Base-by-base conservation (phyloP, 2,113 vertebrate species). In the Microcebus tavaratra region DNA sequence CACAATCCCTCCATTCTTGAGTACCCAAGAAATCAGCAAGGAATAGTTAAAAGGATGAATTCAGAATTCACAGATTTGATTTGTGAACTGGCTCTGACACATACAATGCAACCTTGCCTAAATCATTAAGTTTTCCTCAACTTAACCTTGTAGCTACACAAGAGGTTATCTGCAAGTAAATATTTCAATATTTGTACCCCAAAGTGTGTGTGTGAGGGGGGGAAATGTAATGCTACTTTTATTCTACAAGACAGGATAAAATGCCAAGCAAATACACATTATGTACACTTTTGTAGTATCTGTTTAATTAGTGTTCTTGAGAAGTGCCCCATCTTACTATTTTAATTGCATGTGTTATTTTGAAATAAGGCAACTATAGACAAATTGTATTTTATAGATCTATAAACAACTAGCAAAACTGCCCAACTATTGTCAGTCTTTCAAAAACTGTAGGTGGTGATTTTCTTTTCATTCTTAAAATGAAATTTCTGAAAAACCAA, bases 401-500 rank as follows among this genome's bases (percentile, higher is more conserved):
- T 36, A 13, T 18, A 93, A 95, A 59, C 78, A 90, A 67, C 10
- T n/a, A 90, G 27, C 45, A 82, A 88, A 95, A 90, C n/a, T 53
- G 5, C 23, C 59, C n/a, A 90, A 85, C 17, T 81, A 7, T 36
- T 8, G 12, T 80, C 25, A 84, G 42, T 55, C 21, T 95, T n/a
- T 10, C 68, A 27, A 67, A 73, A 93, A 55, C 2, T 3, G 10
- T 61, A 80, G 12, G 3, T 50, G 21, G 8, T 53, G 17, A 42
- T 70, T 81, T 85, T 55, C 6, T 85, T 79, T 57, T 3, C 8
- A 50, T 89, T 88, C 70, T 79, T 73, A 0, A 9, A 88, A 91
- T 78, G 48, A 42, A 68, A 76, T 34, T 34, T 27, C 65, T 42
- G 17, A 67, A 67, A 80, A 86, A 36, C 9, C 0, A 6, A 76